Evolutionary conservation across 1,140 invertebrate genomes (phyloP).

Genomic region (Thaumetopoea pityocampa): DNA sequence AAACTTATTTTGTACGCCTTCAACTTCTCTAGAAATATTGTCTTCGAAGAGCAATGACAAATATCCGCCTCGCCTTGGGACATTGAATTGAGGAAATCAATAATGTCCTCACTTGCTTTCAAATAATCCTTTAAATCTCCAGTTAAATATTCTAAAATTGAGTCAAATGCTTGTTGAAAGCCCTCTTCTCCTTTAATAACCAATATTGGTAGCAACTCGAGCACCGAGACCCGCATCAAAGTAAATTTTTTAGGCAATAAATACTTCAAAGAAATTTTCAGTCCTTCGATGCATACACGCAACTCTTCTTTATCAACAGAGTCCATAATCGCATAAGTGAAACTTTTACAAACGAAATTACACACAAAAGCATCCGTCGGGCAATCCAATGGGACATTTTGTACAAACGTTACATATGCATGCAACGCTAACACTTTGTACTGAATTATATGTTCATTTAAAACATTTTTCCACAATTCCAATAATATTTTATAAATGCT

Average conservation of each 20-base stretch:
- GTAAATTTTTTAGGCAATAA: slow-evolving; percentile 31
- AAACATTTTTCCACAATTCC: slow-evolving; percentile 49
- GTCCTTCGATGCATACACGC: slow-evolving; percentile 28
- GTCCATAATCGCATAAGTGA: slow-evolving; percentile 41
- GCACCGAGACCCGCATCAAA: slow-evolving; percentile 34
- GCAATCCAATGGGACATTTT: slow-evolving; percentile 41
- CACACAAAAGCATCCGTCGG: slow-evolving; percentile 50
- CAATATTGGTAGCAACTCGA: slow-evolving; percentile 40
- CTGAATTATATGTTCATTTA: slow-evolving; percentile 44
- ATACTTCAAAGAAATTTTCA: slow-evolving; percentile 37
- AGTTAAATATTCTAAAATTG: slow-evolving; percentile 36
- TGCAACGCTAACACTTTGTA: slow-evolving; percentile 43
- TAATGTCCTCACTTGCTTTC: slow-evolving; percentile 37
- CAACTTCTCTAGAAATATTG: slow-evolving; percentile 35
- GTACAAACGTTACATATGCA: slow-evolving; percentile 47
- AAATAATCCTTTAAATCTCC: slow-evolving; percentile 39
- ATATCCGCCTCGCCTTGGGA: slow-evolving; percentile 19
- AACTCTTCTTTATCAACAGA: slow-evolving; percentile 33
- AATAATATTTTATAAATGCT: slow-evolving; percentile 52
- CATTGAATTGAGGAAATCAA: slow-evolving; percentile 37
- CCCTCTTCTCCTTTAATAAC: slow-evolving; percentile 41
- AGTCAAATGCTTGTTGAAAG: slow-evolving; percentile 26
- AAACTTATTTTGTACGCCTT: slow-evolving; percentile 31
- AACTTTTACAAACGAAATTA: slow-evolving; percentile 48
- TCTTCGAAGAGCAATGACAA: slow-evolving; percentile 6